A percentile compares a stretch with the other conserved stretches of the same genome.
Conservation (phyloP, 2,113 vertebrate species). For the Triplophysa rosa region DNA sequence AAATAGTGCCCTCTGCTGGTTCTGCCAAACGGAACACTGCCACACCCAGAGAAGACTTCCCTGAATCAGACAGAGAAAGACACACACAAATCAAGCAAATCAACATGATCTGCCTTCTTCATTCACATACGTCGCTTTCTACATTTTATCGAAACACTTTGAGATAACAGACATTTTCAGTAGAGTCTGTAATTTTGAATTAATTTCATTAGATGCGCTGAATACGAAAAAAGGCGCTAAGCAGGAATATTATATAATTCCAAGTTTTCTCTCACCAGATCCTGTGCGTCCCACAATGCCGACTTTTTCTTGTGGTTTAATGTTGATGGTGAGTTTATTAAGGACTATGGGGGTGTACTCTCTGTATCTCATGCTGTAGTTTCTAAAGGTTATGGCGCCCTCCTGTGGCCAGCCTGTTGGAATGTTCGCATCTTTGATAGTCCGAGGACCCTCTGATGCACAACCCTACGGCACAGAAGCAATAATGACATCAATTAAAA, state of each 20-base stretch:
- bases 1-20: constrained; percentile 70
- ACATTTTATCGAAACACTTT: background rate
- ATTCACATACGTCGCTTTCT: background rate
- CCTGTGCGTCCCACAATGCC: constrained; percentile 81
- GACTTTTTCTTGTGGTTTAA: constrained; percentile 74
- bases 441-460: constrained; percentile 69
- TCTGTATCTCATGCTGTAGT: constrained; percentile 81
- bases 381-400: constrained; percentile 74
- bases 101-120: background rate
- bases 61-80: constrained; percentile 57
- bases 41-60: constrained; percentile 78
- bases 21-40: constrained; percentile 79
- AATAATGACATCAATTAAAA: background rate
- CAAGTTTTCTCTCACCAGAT: constrained; percentile 66
- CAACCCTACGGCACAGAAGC: constrained; percentile 64
- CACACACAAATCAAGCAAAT: background rate
- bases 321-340: constrained; percentile 66
- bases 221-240: no score
- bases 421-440: constrained; percentile 55
- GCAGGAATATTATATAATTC: no score
- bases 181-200: background rate
- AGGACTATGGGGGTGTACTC: constrained; percentile 77
- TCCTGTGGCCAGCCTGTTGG: constrained; percentile 71
- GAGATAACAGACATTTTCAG: background rate
- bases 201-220: background rate